phyloP scores from a whole-genome alignment of 2,888 invertebrate genomes.

The Branchinecta sandiegonensis region DNA sequence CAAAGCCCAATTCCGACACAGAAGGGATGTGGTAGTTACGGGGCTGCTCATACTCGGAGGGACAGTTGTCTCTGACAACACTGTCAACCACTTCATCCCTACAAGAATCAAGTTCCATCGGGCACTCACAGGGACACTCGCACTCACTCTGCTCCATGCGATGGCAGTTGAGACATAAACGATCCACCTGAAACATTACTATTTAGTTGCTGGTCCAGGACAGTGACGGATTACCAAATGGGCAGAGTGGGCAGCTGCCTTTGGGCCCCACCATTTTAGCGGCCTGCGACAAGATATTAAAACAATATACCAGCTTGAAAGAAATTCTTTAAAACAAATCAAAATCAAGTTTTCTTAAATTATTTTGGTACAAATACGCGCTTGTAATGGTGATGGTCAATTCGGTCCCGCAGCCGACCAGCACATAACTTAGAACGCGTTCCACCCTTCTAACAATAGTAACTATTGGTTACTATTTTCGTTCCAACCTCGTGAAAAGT shows the following conservation, averaged over 20 bases:
- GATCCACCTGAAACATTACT: slow-evolving; percentile 44
- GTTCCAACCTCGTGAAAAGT: too few relatives aligned
- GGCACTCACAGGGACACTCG: slow-evolving; percentile 88
- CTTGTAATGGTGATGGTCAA: too few relatives aligned
- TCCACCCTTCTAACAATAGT: too few relatives aligned
- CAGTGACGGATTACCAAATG: not conserved
- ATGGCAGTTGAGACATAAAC: slow-evolving; percentile 77
- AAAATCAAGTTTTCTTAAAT: too few relatives aligned
- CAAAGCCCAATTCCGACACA: slow-evolving; percentile 17
- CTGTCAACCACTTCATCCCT: slow-evolving; percentile 30
- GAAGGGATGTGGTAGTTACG: slow-evolving; percentile 20
- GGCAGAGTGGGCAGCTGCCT: not conserved
- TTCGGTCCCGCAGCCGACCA: too few relatives aligned
- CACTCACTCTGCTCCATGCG: slow-evolving; percentile 88
- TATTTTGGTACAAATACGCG: too few relatives aligned
- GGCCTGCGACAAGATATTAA: not conserved
- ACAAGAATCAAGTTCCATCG: slow-evolving; percentile 41
- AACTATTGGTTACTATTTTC: too few relatives aligned
- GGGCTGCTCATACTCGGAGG: slow-evolving; percentile 23
- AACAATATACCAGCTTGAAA: too few relatives aligned
- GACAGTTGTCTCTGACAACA: slow-evolving; percentile 24
- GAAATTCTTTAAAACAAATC: too few relatives aligned
- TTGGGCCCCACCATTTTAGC: not conserved
- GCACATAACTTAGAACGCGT: too few relatives aligned
- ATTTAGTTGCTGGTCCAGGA: not conserved